These are phyloP conservation scores for Sorex fumeus DNA, from an alignment of 2,113 vertebrate genomes.

Conservation along the genomic window DNA sequence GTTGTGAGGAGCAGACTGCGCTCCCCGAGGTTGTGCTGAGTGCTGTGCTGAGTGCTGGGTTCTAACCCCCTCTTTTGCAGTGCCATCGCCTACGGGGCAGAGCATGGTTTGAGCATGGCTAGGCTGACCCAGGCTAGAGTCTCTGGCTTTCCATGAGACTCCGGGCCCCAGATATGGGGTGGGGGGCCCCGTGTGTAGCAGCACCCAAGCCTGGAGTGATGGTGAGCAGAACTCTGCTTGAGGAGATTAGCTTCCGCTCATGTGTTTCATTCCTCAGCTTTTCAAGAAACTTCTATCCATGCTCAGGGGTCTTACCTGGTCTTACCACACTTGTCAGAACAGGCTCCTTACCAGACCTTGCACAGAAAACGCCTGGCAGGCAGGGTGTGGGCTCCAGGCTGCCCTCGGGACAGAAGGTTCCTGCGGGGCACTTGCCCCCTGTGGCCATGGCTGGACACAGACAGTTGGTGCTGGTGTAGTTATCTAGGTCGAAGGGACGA, in stretches of 20 bases:
- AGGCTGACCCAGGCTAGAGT: not conserved
- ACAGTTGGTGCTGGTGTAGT: constrained; percentile 96
- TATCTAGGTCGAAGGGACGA: constrained; percentile 96
- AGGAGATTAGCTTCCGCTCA: too few species aligned
- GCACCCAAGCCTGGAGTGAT: too few species aligned
- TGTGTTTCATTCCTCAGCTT: too few species aligned
- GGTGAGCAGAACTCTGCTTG: too few species aligned
- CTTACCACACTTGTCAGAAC: too few species aligned
- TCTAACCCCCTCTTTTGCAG: not conserved
- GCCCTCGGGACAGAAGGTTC: constrained; percentile 93
- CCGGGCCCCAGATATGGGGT: too few species aligned
- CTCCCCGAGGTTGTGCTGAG: not conserved
- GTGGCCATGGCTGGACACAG: constrained; percentile 96
- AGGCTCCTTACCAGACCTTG: constrained; percentile 89
- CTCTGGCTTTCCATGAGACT: too few species aligned
- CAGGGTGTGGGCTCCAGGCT: constrained; percentile 93
- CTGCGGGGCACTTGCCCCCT: constrained; percentile 93
- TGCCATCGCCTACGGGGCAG: not conserved
- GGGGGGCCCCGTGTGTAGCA: too few species aligned
- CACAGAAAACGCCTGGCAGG: constrained; percentile 92
- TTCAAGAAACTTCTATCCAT: too few species aligned
- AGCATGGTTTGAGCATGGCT: not conserved
- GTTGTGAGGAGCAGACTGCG: not conserved
- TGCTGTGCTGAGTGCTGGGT: not conserved
- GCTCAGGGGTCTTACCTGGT: too few species aligned